Evolutionary conservation across 1,140 invertebrate species (phyloP), one percentile per base, ranked within the genome.

Genomic region (Drosophila baimaii): DNA sequence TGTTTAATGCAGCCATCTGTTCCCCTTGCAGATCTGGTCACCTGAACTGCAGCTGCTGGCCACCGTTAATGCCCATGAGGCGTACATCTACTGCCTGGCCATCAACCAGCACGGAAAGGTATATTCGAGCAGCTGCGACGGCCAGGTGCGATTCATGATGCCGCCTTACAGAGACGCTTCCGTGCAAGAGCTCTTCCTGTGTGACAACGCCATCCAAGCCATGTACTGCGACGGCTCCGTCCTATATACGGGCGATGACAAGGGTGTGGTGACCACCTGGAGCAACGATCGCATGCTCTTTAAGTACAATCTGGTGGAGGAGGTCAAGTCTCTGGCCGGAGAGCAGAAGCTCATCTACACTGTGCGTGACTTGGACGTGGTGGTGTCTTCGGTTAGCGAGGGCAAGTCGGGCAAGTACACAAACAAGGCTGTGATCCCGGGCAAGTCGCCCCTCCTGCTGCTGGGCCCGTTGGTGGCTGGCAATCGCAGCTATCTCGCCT

Each of bases 101-200:
- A 56, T 90, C 3, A 91, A 92, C 64, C 66, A 72, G 29, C 64
- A 90, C 5, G 91, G 91, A 12, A 91, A 91, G 56, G 37, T 92
- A 1, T 92, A 91, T 58, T 88, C 91, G 25, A 91, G 90, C 76
- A 90, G 90, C 58, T 91, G 90, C 64, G 90, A 92, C 75, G 91
- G 91, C 13, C 83, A 77, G 47, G 89, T 92, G 12, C 90, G 85
- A 70, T 90, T 66, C 29, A 82, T 88, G 70, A 27, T 71, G 46
- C 79, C 91, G 9, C 91, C 91, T 1, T 85, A 92, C 39, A 77
- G 44, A 7, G 75, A 79, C 27, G 63, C 54, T 0, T 13, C 44
- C 0, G 76, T 81, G n/a, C 58, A 86, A 49, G 81, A 91, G 27
- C 64, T 92, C 0, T 79, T 92, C 25, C 72, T 77, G 12, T 92